Conservation (phyloP, 2,113 vertebrate genomes). For the Pelmatolapia mariae region DNA sequence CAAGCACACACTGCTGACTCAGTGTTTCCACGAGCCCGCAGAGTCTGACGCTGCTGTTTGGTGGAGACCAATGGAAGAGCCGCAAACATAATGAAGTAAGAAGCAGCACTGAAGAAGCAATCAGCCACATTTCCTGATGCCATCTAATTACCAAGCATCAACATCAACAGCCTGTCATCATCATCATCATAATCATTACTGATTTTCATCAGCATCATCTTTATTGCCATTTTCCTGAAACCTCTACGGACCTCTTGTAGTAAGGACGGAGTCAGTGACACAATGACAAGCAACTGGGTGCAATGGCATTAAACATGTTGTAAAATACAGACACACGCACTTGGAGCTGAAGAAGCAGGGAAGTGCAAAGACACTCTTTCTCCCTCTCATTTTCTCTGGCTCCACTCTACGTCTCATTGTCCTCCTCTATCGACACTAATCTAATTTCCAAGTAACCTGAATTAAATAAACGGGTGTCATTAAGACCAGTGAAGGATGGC, state of each 20-base stretch:
- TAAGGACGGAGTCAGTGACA: slow-evolving; percentile 12
- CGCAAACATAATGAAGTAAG: neutral
- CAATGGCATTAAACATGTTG: neutral
- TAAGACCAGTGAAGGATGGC: slow-evolving; percentile 46
- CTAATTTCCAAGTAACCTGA: slow-evolving; percentile 45
- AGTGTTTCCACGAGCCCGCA: neutral
- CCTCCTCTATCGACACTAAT: slow-evolving; percentile 37
- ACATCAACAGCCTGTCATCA: slow-evolving; percentile 1
- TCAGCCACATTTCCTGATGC: neutral
- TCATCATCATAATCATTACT: neutral
- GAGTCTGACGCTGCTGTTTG: slow-evolving; percentile 13
- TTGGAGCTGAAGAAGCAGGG: neutral
- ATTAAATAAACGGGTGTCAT: slow-evolving; percentile 63
- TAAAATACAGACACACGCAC: neutral
- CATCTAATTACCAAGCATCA: neutral
- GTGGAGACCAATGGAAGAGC: neutral
- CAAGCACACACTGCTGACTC: slow-evolving; percentile 19
- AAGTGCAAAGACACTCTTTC: neutral
- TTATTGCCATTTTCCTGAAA: neutral
- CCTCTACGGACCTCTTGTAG: neutral
- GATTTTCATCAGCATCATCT: slow-evolving; percentile 12
- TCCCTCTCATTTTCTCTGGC: neutral
- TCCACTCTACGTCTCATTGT: neutral
- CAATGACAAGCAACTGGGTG: neutral
- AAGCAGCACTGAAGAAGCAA: neutral